phyloP scores from a whole-genome alignment of 2,797 vertebrate species.

The Catostomus latipinnis region DNA sequence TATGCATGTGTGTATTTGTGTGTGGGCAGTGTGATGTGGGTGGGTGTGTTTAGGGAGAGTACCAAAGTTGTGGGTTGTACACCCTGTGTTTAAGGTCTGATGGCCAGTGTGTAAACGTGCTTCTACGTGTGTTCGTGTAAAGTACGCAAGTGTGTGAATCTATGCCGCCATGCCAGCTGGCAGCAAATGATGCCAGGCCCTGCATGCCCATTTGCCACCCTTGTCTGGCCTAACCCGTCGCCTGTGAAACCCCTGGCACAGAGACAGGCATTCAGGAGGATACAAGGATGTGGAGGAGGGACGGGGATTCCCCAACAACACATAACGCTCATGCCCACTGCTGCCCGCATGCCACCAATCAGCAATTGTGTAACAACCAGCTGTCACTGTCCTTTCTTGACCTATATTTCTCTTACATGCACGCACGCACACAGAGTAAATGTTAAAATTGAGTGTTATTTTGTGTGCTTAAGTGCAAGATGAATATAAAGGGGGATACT shows the following conservation, averaged over 20 bases:
- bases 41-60: slow-evolving; percentile 31
- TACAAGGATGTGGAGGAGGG: slow-evolving; percentile 24
- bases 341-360: slow-evolving; percentile 66
- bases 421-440: too few relatives aligned
- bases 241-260: slow-evolving; percentile 73
- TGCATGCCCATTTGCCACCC: slow-evolving; percentile 62
- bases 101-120: slow-evolving; percentile 41
- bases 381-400: slow-evolving; percentile 80
- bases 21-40: slow-evolving; percentile 29
- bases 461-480: too few relatives aligned
- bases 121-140: not conserved
- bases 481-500: too few relatives aligned
- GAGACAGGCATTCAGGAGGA: slow-evolving; percentile 60
- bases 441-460: too few relatives aligned
- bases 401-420: slow-evolving; percentile 72
- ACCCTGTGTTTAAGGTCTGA: slow-evolving; percentile 44
- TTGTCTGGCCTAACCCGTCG: slow-evolving; percentile 66
- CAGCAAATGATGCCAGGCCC: slow-evolving; percentile 72
- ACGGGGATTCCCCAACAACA: slow-evolving; percentile 79
- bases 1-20: slow-evolving; percentile 25
- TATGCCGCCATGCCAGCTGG: slow-evolving; percentile 74
- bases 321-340: slow-evolving; percentile 66
- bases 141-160: slow-evolving; percentile 12
- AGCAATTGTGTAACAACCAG: slow-evolving; percentile 76
- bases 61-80: slow-evolving; percentile 49